A percentile compares a stretch with the other conserved stretches of the same genome.
These are phyloP conservation scores for Hypolimnas misippus DNA, from an alignment of 2,888 invertebrate genomes.

Conservation along the genomic window DNA sequence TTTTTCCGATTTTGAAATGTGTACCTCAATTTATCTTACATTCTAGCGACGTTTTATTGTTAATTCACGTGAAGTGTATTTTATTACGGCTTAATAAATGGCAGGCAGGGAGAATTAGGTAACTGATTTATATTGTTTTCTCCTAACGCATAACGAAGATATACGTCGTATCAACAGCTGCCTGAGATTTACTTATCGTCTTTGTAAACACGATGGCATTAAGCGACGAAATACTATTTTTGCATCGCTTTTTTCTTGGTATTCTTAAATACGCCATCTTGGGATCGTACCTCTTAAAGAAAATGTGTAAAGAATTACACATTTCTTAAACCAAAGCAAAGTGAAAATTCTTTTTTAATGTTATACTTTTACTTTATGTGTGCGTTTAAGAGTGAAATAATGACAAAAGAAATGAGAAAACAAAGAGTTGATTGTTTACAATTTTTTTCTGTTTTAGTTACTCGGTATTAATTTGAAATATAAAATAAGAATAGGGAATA, in stretches of 20 bases:
- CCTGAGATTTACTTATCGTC: conserved; percentile 54
- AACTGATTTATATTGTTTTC: conserved; percentile 42
- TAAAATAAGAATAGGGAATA: conserved; percentile 1
- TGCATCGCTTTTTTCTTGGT: conserved; percentile 35
- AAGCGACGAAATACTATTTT: conserved; percentile 39
- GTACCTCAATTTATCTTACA: neutral
- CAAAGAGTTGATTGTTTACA: conserved; percentile 21
- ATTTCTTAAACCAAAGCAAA: conserved; percentile 30
- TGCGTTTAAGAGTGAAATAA: conserved; percentile 20
- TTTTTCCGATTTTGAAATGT: neutral
- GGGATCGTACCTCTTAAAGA: conserved; percentile 25
- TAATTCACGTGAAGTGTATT: conserved; percentile 29
- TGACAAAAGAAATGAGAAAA: conserved; percentile 23
- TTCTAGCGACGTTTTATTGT: conserved; percentile 9
- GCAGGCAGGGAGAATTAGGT: conserved; percentile 28
- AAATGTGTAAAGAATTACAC: conserved; percentile 27
- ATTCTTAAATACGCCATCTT: conserved; percentile 19
- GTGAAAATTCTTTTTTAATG: conserved; percentile 20
- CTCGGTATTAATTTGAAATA: conserved; percentile 11
- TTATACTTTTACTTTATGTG: conserved; percentile 23
- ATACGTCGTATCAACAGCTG: conserved; percentile 46
- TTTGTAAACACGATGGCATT: conserved; percentile 54
- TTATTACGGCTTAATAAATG: conserved; percentile 27
- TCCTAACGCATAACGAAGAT: conserved; percentile 37
- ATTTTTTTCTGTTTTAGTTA: conserved; percentile 12